These are phyloP conservation scores for Amorpha juglandis DNA, from an alignment of 2,888 invertebrate species.

Conservation along the genomic window DNA sequence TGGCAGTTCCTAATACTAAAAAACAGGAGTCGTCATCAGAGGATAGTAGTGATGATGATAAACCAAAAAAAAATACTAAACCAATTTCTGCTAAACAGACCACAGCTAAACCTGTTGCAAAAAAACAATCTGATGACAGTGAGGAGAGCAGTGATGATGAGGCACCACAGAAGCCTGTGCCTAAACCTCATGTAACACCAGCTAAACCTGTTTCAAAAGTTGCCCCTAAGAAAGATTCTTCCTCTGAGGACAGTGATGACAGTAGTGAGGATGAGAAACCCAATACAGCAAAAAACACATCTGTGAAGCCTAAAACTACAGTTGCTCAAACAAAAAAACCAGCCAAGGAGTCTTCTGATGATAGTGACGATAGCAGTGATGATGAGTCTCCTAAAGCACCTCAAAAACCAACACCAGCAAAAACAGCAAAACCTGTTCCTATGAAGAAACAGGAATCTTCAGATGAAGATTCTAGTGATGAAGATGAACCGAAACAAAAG, in stretches of 20 bases:
- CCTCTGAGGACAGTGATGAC: conserved; percentile 61
- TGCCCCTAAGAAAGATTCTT: conserved; percentile 54
- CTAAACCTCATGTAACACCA: conserved; percentile 41
- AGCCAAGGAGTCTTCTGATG: conserved; percentile 52
- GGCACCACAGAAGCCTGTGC: conserved; percentile 38
- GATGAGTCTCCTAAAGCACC: conserved; percentile 49
- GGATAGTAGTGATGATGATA: conserved; percentile 68
- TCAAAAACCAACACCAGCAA: conserved; percentile 37
- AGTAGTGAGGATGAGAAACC: conserved; percentile 59
- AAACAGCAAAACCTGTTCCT: conserved; percentile 31
- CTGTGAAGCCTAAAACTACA: conserved; percentile 43
- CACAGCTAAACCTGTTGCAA: conserved; percentile 36
- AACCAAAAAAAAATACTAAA: conserved; percentile 47
- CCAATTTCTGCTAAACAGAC: conserved; percentile 41
- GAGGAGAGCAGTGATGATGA: conserved; percentile 40
- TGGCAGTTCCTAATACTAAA: conserved; percentile 34
- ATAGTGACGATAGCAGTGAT: conserved; percentile 55
- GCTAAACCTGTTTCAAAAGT: conserved; percentile 42
- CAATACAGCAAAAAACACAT: conserved; percentile 47
- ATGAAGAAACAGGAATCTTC: conserved; percentile 44
- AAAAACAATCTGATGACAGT: conserved; percentile 55
- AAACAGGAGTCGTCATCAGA: conserved; percentile 60
- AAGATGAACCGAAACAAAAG: conserved; percentile 54
- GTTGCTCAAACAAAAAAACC: conserved; percentile 33
- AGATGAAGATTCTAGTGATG: conserved; percentile 48